Percentiles rank a stretch among this genome's conserved stretches.
Conservation (phyloP, 2,113 vertebrate species). For the Xerus inauris region DNA sequence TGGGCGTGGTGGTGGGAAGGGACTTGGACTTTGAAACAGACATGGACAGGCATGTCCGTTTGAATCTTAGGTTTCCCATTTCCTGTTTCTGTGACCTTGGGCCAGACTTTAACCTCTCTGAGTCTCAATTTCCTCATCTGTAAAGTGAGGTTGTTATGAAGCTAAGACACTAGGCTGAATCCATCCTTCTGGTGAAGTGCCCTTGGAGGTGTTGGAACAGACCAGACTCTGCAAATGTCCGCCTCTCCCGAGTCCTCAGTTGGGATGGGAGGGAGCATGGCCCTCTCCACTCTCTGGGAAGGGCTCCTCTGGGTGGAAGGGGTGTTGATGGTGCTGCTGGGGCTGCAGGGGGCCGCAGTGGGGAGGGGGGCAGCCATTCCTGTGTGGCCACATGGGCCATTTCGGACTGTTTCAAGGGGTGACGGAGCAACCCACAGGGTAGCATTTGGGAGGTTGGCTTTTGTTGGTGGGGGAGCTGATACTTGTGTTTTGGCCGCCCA, state of each 20-base stretch:
- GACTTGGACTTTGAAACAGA: background rate
- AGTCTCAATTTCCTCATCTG: background rate
- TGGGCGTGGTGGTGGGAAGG: background rate
- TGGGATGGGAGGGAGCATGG: too few species aligned
- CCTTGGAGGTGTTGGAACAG: background rate
- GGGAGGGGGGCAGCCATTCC: background rate
- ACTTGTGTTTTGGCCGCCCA: background rate
- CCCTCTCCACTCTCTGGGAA: slow-evolving; percentile 8
- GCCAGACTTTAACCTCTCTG: background rate
- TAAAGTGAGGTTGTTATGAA: background rate
- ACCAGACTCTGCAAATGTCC: background rate
- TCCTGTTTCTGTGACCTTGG: background rate
- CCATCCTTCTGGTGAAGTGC: too few species aligned
- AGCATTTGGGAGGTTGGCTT: background rate
- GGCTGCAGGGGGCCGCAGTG: background rate
- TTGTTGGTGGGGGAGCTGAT: background rate
- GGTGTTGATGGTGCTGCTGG: background rate
- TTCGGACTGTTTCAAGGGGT: slow-evolving; percentile 68
- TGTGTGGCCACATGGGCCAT: slow-evolving; percentile 13
- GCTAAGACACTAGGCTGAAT: background rate
- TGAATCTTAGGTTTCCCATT: background rate
- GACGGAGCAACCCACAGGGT: background rate
- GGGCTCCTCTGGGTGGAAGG: slow-evolving; percentile 18
- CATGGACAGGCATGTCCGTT: background rate
- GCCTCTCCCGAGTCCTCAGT: too few species aligned